Evolutionary conservation across 2,113 vertebrate genomes (phyloP), one percentile per base, ranked within the genome.

Genomic region (Campylorhamphus procurvoides): DNA sequence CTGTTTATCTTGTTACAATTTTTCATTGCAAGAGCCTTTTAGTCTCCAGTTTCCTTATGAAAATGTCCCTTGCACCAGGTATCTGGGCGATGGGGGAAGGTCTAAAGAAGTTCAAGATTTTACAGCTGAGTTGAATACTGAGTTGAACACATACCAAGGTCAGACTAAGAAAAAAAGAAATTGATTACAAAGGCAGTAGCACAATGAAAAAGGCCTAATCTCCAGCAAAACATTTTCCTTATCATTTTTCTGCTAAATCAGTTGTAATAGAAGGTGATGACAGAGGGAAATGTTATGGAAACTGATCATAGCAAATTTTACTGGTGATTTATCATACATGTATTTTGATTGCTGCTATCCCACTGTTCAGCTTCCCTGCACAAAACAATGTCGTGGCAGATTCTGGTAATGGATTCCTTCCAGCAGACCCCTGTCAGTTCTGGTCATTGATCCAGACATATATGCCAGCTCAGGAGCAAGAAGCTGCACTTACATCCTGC

Each of bases 101-200:
- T 96, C 91, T 97, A 27, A 24, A 56, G 49, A 91, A 97, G 95
- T 97, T 98, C 89, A 94, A 90, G 89, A 97, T 95, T 96, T 96
- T 95, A 92, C 95, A 96, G 85, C 71, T 87, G 81, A 94, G 85
- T 84, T 93, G 89, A 97, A 89, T 56, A 44, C 44, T 52, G 75
- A 87, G n/a, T 69, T 95, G 96, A 97, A 94, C 40, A 79, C 58
- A 88, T 96, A 94, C 71, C 92, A 98, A 98, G 96, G 96, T 97
- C 97, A 95, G 73, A 50, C 58, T 90, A 94, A 97, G 92, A 96
- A 96, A 91, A 97, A 97, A 91, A 97, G 84, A 91, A 97, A 96
- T 97, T 97, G 93, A 97, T 98, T 98, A 75, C 84, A 90, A 94
- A 94, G 94, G 95, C 96, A 96, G 80, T 7, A 50, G 91, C 66